Evolutionary conservation across 2,888 invertebrate species (phyloP).

Genomic region (Drosophila hamatofila): DNA sequence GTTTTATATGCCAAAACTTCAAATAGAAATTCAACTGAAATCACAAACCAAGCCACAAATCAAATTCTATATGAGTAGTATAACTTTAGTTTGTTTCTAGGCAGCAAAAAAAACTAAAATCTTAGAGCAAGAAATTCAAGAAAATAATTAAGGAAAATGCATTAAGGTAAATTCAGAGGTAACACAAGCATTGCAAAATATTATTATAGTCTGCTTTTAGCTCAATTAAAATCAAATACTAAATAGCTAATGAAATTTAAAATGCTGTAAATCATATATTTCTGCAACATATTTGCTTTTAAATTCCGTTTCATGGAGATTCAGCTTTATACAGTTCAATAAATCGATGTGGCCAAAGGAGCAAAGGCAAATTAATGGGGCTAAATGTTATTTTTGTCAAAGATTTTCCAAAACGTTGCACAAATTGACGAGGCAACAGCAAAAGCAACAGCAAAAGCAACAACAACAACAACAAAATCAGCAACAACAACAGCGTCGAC

Average conservation of each 20-base stretch:
- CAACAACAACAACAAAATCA: conserved; percentile 7
- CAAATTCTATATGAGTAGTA: neutral
- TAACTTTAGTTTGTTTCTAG: neutral
- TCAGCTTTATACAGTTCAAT: conserved; percentile 40
- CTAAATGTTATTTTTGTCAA: conserved; percentile 67
- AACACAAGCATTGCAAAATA: neutral
- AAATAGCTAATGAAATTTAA: neutral
- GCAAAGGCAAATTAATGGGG: conserved; percentile 17
- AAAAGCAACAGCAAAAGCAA: conserved; percentile 2
- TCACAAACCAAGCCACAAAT: neutral
- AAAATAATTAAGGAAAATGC: neutral
- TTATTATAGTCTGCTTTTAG: neutral
- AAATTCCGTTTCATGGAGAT: conserved; percentile 5
- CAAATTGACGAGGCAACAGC: conserved; percentile 56
- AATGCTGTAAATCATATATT: neutral
- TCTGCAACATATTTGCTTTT: neutral
- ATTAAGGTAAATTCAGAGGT: neutral
- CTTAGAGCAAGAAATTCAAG: neutral
- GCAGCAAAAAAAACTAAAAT: neutral
- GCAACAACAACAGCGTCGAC: neutral
- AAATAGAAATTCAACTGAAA: neutral
- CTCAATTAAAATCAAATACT: neutral
- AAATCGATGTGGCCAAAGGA: conserved; percentile 60
- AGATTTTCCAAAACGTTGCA: conserved; percentile 80
- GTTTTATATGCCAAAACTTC: neutral